Evolutionary conservation across 2,888 invertebrate genomes (phyloP), one percentile per base, ranked within the genome.

Genomic region (Seladonia tumulorum): DNA sequence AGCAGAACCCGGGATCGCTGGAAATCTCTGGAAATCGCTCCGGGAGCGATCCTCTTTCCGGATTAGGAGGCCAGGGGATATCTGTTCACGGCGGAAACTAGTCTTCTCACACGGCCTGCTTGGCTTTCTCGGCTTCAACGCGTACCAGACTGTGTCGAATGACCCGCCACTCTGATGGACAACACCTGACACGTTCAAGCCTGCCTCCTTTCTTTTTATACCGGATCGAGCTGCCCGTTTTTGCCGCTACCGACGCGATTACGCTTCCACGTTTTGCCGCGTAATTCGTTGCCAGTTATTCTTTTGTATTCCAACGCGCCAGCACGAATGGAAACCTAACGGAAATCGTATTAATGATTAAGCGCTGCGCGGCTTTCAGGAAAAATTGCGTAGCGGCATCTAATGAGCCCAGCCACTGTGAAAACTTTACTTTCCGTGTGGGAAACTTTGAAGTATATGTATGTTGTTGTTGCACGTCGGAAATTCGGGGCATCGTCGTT

Each of bases 161-260:
- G 16, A 47, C 35, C 47, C 16, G 39, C 16, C 71, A 35, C n/a
- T 39, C 16, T 60, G 16, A 73, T 63, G 42, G 25, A 57, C 63
- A 22, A 70, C 75, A 73, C 60, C 49, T 68, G 83, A 70, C 76
- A 18, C 66, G 70, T 53, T 45, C 53, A 45, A 68, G 49, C 10
- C 49, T 18, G 25, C n/a, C n/a, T 35, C 66, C 18, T 18, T 18
- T 18, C 66, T 35, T 66, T 66, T 66, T 66, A 18, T 14, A 35
- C 29, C 18, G 66, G 66, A 66, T 66, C 18, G 29, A 29, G 16
- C 60, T 16, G 60, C 29, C 14, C 25, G 60, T 63, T 63, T 63
- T 63, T 63, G 29, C 16, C 16, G 2, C 60, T 25, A 16, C 25
- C 60, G 14, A 29, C 60, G 60, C 29, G 29, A 63, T 63, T 29